phyloP scores from a whole-genome alignment of 2,113 vertebrate genomes.

The Ageneiosus marmoratus region DNA sequence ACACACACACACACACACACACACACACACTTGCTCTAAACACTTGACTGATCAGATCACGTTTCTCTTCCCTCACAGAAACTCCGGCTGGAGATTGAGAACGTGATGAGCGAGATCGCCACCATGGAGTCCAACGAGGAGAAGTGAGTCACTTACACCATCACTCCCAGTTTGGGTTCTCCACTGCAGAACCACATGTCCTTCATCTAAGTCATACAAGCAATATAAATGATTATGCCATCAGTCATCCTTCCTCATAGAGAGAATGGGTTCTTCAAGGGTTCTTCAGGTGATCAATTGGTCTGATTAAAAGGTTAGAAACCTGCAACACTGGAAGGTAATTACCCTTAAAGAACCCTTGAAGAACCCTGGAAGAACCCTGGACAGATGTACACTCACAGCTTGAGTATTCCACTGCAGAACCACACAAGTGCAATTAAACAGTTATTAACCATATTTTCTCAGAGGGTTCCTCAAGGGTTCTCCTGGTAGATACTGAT shows the following conservation, averaged over 20 bases:
- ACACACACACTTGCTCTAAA: neutral
- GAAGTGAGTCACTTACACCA: conserved; percentile 69
- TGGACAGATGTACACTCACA: neutral
- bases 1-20: conserved; percentile 17
- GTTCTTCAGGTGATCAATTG: neutral
- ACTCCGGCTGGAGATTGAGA: conserved; percentile 78
- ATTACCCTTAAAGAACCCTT: neutral
- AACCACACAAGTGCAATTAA: neutral
- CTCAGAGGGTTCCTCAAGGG: neutral
- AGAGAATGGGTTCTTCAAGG: neutral
- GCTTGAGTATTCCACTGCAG: neutral
- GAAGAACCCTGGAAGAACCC: neutral
- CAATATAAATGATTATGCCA: neutral
- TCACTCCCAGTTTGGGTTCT: neutral
- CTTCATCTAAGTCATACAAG: neutral
- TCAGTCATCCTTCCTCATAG: neutral
- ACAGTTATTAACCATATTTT: neutral
- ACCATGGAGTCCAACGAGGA: conserved; percentile 71
- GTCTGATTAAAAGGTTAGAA: neutral
- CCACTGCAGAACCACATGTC: neutral
- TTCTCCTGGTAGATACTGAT: neutral
- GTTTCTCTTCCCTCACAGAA: conserved; percentile 69
- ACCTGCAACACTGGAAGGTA: neutral
- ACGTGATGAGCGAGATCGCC: conserved; percentile 75
- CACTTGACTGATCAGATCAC: too few species aligned